These are phyloP conservation scores for Archips crataeganus DNA, from an alignment of 2,888 invertebrate species.

Conservation along the genomic window DNA sequence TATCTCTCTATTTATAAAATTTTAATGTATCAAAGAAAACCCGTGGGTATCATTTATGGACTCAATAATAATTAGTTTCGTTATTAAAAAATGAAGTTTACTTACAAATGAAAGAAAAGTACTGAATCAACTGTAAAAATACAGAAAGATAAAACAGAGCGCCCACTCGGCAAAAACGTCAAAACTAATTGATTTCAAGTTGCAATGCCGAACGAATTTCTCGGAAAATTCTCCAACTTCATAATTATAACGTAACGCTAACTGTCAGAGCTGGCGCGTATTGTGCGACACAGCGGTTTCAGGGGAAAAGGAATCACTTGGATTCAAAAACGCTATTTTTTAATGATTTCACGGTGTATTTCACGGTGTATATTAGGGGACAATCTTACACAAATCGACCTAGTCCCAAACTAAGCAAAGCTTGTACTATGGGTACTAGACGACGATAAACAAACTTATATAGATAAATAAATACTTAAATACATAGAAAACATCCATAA, in stretches of 20 bases:
- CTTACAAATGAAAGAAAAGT: not conserved
- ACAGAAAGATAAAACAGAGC: slow-evolving; percentile 19
- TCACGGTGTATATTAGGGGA: too few relatives aligned
- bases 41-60: too few relatives aligned
- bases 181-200: slow-evolving; percentile 30
- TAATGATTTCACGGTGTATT: too few relatives aligned
- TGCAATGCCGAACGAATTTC: slow-evolving; percentile 21
- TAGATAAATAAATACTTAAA: too few relatives aligned
- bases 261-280: slow-evolving; percentile 18
- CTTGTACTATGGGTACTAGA: too few relatives aligned
- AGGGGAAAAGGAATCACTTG: not conserved
- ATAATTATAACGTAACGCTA: slow-evolving; percentile 32
- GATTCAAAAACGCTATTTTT: not conserved
- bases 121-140: not conserved
- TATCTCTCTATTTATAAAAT: too few relatives aligned
- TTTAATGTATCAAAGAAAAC: too few relatives aligned
- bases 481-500: too few relatives aligned
- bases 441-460: too few relatives aligned
- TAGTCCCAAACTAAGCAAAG: too few relatives aligned
- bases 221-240: slow-evolving; percentile 14
- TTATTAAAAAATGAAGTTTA: not conserved
- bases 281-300: not conserved
- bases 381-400: too few relatives aligned
- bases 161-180: slow-evolving; percentile 14
- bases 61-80: not conserved